Percentiles rank a stretch among this genome's conserved stretches.
Evolutionary conservation across 1,140 invertebrate species (phyloP).

Genomic region (Platyscapa corneri): DNA sequence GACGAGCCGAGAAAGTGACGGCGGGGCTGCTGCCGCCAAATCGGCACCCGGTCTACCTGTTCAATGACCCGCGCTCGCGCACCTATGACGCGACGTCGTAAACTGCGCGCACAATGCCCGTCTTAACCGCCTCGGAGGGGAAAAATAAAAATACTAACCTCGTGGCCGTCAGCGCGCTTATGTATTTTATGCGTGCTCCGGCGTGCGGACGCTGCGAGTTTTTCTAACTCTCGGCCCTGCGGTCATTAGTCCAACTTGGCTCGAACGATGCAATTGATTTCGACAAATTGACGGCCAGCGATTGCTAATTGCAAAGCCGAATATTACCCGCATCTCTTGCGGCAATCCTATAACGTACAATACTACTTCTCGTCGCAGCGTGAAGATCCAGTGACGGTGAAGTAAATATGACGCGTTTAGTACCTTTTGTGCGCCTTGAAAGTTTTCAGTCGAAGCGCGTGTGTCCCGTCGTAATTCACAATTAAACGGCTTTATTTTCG

Average conservation of each 20-base stretch:
- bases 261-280: background rate
- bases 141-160: constrained; percentile 5
- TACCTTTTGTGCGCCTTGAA: no score
- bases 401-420: background rate
- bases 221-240: background rate
- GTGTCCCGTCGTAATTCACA: no score
- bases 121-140: background rate
- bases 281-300: background rate
- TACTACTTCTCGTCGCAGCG: background rate
- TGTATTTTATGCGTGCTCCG: background rate
- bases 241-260: background rate
- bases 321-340: background rate
- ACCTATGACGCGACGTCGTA: constrained; percentile 25
- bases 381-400: background rate
- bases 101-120: constrained; percentile 20
- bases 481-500: no score
- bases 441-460: no score
- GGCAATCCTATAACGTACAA: background rate
- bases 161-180: background rate
- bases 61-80: constrained; percentile 41
- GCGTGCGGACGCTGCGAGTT: background rate
- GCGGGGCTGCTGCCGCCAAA: constrained; percentile 12
- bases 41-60: constrained; percentile 36
- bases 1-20: constrained; percentile 24
- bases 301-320: background rate